Evolutionary conservation across 1,140 invertebrate species (phyloP).

Genomic region (Brachionus angularis): DNA sequence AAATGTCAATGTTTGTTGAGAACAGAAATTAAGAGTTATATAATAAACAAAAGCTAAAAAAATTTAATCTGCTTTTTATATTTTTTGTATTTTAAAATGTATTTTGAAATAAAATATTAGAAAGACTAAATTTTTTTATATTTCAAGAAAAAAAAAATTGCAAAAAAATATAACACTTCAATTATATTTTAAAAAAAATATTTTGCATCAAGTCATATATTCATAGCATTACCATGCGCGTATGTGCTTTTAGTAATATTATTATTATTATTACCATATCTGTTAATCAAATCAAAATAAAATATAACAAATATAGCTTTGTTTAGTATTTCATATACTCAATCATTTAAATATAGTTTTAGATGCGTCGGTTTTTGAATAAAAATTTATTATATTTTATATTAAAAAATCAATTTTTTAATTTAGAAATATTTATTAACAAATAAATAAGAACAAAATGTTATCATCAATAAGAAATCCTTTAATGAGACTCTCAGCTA

Average conservation of each 20-base stretch:
- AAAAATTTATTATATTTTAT: too few relatives aligned
- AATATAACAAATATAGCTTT: too few relatives aligned
- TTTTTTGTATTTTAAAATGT: slow-evolving; percentile 19
- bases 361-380: too few relatives aligned
- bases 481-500: not conserved
- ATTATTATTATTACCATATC: slow-evolving; percentile 27
- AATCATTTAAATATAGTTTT: too few relatives aligned
- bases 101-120: too few relatives aligned
- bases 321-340: too few relatives aligned
- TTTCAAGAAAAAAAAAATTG: too few relatives aligned
- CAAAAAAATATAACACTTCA: too few relatives aligned
- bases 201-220: slow-evolving; percentile 22
- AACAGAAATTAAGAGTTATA: slow-evolving; percentile 4
- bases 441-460: too few relatives aligned
- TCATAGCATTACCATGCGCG: not conserved
- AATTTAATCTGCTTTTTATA: not conserved
- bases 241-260: slow-evolving; percentile 2
- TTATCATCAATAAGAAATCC: slow-evolving; percentile 3
- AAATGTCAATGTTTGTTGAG: slow-evolving; percentile 38
- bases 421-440: slow-evolving; percentile 1
- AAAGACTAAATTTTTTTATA: too few relatives aligned
- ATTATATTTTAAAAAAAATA: too few relatives aligned
- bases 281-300: slow-evolving; percentile 7
- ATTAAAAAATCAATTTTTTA: slow-evolving; percentile 10
- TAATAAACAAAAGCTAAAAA: not conserved